These are phyloP conservation scores for Nomada fucata DNA, from an alignment of 2,888 invertebrate genomes.

Conservation along the genomic window DNA sequence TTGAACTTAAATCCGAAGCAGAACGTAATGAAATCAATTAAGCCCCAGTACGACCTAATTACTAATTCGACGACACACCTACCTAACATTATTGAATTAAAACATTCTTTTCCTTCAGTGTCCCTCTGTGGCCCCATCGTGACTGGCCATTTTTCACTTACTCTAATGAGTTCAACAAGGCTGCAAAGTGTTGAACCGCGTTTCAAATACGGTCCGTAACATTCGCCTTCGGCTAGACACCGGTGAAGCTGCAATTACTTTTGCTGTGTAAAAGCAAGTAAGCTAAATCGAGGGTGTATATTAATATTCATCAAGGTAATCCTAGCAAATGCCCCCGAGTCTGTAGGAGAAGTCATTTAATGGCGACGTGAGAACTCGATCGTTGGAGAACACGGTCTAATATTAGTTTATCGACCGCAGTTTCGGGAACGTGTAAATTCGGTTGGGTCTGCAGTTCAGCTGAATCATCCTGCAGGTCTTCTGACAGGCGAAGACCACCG, in stretches of 20 bases:
- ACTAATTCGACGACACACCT: too few relatives aligned
- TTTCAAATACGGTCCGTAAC: not conserved
- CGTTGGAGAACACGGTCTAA: slow-evolving; percentile 35
- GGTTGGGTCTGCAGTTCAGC: slow-evolving; percentile 34
- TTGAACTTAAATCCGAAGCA: too few relatives aligned
- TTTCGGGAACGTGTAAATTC: slow-evolving; percentile 58
- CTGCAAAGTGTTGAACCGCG: not conserved
- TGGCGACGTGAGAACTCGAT: slow-evolving; percentile 15
- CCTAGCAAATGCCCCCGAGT: slow-evolving; percentile 9
- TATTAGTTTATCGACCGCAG: slow-evolving; percentile 55
- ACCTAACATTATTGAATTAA: too few relatives aligned
- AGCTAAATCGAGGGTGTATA: slow-evolving; percentile 11
- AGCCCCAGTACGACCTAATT: too few relatives aligned
- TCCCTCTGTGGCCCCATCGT: too few relatives aligned
- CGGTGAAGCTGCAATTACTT: not conserved
- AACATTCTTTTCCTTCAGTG: too few relatives aligned
- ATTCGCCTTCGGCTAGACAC: not conserved
- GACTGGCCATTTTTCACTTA: not conserved
- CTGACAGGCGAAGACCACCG: slow-evolving; percentile 63
- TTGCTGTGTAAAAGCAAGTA: slow-evolving; percentile 6
- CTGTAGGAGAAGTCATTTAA: slow-evolving; percentile 23
- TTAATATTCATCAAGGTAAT: slow-evolving; percentile 51
- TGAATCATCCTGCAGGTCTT: slow-evolving; percentile 62
- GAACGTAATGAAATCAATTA: too few relatives aligned
- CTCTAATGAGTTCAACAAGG: not conserved